Evolutionary conservation across 2,113 vertebrate genomes (phyloP).

Genomic region (Himantopus leucocephalus): DNA sequence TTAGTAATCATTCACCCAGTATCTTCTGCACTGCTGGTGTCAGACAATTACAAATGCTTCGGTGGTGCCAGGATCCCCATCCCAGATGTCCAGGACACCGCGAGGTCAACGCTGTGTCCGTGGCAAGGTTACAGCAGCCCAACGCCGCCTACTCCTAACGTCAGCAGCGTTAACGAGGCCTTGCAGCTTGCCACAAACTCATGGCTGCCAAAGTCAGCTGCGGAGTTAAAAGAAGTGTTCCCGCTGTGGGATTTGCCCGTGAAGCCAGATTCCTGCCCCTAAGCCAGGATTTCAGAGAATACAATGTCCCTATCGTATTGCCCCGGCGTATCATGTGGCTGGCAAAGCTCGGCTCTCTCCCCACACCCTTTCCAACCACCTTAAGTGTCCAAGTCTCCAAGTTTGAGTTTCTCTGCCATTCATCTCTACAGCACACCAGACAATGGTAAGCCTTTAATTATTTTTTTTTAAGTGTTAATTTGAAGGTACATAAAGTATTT

Average conservation of each 20-base stretch:
- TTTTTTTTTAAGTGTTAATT: background rate
- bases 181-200: background rate
- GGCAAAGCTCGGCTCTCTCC: background rate
- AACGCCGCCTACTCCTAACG: accelerated
- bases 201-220: background rate
- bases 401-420: background rate
- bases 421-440: background rate
- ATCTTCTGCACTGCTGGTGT: background rate
- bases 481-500: background rate
- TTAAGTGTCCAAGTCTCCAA: background rate
- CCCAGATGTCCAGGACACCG: background rate
- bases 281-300: background rate
- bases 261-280: background rate
- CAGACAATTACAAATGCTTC: background rate
- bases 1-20: background rate
- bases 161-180: background rate
- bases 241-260: background rate
- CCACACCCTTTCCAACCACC: background rate
- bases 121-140: background rate
- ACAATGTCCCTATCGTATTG: background rate
- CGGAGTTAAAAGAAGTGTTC: background rate
- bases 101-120: background rate
- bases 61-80: background rate
- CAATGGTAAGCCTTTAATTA: background rate
- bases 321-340: background rate